phyloP scores from a whole-genome alignment of 2,888 invertebrate genomes.

The Danaus chrysippus region DNA sequence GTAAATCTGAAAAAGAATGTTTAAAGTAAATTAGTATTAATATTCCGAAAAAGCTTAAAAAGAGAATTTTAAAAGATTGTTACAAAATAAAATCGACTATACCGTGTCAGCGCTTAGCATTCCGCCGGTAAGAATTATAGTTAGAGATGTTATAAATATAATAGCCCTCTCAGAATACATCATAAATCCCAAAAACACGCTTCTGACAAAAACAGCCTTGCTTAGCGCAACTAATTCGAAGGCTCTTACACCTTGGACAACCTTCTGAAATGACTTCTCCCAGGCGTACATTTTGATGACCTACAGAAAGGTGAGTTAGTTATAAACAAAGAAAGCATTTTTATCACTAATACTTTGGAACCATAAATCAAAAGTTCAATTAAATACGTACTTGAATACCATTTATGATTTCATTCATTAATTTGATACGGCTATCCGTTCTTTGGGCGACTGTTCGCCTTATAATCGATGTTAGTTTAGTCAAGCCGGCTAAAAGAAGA shows the following conservation, averaged over 20 bases:
- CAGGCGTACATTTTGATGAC: conserved; percentile 98
- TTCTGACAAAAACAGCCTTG: conserved; percentile 81
- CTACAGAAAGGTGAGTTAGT: conserved; percentile 46
- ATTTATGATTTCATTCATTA: conserved; percentile 93
- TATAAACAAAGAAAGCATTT: neutral
- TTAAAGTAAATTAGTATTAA: conserved; percentile 5
- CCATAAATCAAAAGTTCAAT: too few relatives aligned
- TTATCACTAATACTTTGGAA: neutral
- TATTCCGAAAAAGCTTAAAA: neutral
- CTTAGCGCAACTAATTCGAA: conserved; percentile 77
- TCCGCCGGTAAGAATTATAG: conserved; percentile 53
- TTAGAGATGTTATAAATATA: conserved; percentile 80
- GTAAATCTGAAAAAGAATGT: conserved; percentile 66
- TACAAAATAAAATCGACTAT: conserved; percentile 15
- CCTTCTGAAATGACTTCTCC: conserved; percentile 89
- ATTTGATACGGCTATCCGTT: conserved; percentile 90
- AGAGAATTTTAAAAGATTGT: conserved; percentile 19
- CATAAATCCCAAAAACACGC: conserved; percentile 83
- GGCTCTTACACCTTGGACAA: conserved; percentile 80
- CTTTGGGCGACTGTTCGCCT: conserved; percentile 82
- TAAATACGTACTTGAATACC: conserved; percentile 84
- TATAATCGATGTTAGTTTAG: conserved; percentile 56
- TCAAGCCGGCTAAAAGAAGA: conserved; percentile 56
- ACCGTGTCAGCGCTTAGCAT: conserved; percentile 63
- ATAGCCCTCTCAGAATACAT: conserved; percentile 86